A percentile compares a stretch with the other conserved stretches of the same genome.
Evolutionary conservation across 2,888 invertebrate species (phyloP).

Genomic region (Machimus atricapillus): DNA sequence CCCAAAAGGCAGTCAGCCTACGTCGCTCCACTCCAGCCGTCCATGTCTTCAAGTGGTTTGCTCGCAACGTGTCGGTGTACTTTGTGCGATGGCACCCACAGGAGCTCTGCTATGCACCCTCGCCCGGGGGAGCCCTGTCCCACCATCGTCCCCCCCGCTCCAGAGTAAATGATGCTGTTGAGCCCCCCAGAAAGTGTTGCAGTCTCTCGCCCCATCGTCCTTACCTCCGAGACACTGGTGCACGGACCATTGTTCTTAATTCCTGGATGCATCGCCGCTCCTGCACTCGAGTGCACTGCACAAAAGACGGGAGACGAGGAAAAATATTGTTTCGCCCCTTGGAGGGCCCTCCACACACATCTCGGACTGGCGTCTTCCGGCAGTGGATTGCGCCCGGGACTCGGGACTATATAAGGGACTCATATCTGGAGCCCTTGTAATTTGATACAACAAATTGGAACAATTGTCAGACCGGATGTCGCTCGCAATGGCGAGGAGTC

Average conservation of each 20-base stretch:
- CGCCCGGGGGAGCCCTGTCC: background rate
- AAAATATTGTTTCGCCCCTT: slow-evolving; percentile 35
- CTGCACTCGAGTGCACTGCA: slow-evolving; percentile 24
- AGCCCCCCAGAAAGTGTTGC: slow-evolving; percentile 18
- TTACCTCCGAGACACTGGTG: background rate
- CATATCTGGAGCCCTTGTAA: slow-evolving; percentile 50
- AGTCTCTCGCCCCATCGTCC: background rate
- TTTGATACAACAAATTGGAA: slow-evolving; percentile 53
- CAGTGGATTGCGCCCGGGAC: slow-evolving; percentile 34
- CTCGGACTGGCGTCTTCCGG: slow-evolving; percentile 27
- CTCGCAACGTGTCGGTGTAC: slow-evolving; percentile 11
- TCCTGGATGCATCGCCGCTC: slow-evolving; percentile 26
- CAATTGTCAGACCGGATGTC: slow-evolving; percentile 54
- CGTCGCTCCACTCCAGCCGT: background rate
- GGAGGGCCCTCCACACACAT: slow-evolving; percentile 1
- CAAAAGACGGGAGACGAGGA: background rate
- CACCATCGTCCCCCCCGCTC: background rate
- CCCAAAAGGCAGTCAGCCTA: slow-evolving; percentile 33
- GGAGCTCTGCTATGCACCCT: background rate
- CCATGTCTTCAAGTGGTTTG: slow-evolving; percentile 2
- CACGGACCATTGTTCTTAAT: slow-evolving; percentile 31
- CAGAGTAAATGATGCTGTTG: slow-evolving; percentile 12
- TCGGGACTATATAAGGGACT: no score
- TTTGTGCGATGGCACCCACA: slow-evolving; percentile 3
- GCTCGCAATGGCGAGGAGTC: slow-evolving; percentile 42